Base-by-base conservation (phyloP, 2,113 vertebrate genomes). In the Tiliqua scincoides region DNA sequence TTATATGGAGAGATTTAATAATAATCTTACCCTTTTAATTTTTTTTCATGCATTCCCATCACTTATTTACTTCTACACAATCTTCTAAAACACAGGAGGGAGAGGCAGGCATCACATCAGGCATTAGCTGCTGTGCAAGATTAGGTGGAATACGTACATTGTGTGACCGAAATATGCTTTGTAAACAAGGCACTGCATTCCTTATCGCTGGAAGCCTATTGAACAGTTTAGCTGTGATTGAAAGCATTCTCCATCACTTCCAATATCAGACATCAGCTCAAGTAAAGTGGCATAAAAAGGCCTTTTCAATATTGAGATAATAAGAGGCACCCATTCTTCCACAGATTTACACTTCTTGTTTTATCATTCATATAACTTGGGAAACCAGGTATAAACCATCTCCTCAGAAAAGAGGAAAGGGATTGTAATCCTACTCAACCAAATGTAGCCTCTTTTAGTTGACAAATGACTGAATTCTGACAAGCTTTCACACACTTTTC, bases 151-250 rank as follows among this genome's bases (percentile, higher is more conserved):
- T 43, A 5, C n/a, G n/a, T n/a, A n/a, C 54, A 88, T 65, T 92
- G 17, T 78, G 37, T 86, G 67, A 91, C 89, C 61, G 70, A 92
- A 88, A 89, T 94, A 63, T 70, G 54, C 23, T 93, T 87, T 91
- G 27, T 84, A 85, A 95, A 84, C 62, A 85, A 86, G 27, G 73
- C 40, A 62, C 11, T 77, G 32, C 27, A 54, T 43, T 87, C 76
- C 30, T 72, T 90, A 87, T 67, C 43, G 63, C 12, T 67, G 21
- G 71, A 67, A 88, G 25, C 61, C 72, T 78, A 75, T 85, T 86
- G 72, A 90, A 91, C n/a, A 87, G 9, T 82, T 81, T 85, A 67
- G 32, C 30, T 9, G 2, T 76, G 17, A 37, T 2, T 72, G 30
- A 48, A 87, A 91, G 74, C 18, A 62, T 86, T 76, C n/a, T 11